Conservation (phyloP, 2,888 invertebrate genomes). For the Deilephila elpenor region DNA sequence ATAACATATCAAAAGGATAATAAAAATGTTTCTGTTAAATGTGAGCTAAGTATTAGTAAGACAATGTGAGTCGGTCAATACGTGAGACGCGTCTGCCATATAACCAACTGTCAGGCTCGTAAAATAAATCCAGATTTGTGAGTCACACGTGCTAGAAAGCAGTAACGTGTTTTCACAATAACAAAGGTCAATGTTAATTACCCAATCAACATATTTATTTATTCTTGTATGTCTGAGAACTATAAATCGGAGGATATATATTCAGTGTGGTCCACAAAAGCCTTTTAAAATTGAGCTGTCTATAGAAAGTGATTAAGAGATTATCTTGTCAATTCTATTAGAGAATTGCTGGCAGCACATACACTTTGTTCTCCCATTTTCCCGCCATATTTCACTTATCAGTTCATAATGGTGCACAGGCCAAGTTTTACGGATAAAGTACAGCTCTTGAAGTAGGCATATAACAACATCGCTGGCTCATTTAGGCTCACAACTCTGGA, state of each 20-base stretch:
- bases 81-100: constrained; percentile 4
- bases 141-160: constrained; percentile 3
- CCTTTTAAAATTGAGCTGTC: too few relatives aligned
- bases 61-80: constrained; percentile 10
- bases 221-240: not conserved
- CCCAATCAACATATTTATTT: not conserved
- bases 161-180: not conserved
- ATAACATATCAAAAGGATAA: not conserved
- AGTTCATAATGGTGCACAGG: too few relatives aligned
- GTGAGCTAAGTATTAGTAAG: not conserved
- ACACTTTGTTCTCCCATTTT: too few relatives aligned
- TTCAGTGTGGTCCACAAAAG: too few relatives aligned
- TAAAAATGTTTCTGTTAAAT: not conserved
- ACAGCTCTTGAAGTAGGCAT: too few relatives aligned
- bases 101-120: constrained; percentile 9
- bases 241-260: not conserved
- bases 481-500: too few relatives aligned
- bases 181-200: constrained; percentile 16
- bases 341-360: too few relatives aligned
- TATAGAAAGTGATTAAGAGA: too few relatives aligned
- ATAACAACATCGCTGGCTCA: too few relatives aligned
- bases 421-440: too few relatives aligned
- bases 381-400: too few relatives aligned
- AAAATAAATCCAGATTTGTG: constrained; percentile 21
- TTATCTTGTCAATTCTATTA: too few relatives aligned